Evolutionary conservation across 2,797 vertebrate genomes (phyloP).

Genomic region (Masticophis lateralis): DNA sequence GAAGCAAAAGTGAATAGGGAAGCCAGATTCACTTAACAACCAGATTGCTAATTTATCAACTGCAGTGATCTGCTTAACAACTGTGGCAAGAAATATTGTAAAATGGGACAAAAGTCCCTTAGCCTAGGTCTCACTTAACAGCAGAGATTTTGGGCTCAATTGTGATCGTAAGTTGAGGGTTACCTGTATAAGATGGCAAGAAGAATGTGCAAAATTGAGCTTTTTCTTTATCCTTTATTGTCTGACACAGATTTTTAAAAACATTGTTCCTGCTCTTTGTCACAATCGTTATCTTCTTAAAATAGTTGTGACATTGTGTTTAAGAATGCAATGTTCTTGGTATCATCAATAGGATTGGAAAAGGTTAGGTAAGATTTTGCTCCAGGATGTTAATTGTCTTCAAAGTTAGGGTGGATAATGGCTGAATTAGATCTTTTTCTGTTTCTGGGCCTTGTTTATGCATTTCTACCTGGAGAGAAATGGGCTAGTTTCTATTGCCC

Average conservation of each 20-base stretch:
- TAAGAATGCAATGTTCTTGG: not conserved
- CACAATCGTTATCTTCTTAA: constrained; percentile 43
- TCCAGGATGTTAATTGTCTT: not conserved
- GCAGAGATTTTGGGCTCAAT: not conserved
- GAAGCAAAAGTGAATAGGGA: not conserved
- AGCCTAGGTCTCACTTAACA: not conserved
- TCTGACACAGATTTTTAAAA: not conserved
- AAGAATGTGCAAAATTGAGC: constrained; percentile 21
- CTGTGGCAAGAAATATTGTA: not conserved
- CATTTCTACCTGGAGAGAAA: not conserved
- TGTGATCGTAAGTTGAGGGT: not conserved
- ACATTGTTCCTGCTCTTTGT: constrained; percentile 35
- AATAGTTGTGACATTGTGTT: constrained; percentile 31
- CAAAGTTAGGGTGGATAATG: not conserved
- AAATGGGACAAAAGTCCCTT: not conserved
- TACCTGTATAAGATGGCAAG: constrained; percentile 11
- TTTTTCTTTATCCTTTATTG: not conserved
- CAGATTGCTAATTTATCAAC: not conserved
- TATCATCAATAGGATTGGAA: accelerated
- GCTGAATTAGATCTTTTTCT: not conserved
- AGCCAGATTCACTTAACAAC: not conserved
- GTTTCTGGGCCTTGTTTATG: not conserved
- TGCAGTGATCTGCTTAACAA: not conserved
- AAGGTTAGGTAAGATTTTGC: not conserved
- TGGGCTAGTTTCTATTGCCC: not conserved